Base-by-base conservation (phyloP, 2,113 vertebrate species). In the Siphamia tubifer region DNA sequence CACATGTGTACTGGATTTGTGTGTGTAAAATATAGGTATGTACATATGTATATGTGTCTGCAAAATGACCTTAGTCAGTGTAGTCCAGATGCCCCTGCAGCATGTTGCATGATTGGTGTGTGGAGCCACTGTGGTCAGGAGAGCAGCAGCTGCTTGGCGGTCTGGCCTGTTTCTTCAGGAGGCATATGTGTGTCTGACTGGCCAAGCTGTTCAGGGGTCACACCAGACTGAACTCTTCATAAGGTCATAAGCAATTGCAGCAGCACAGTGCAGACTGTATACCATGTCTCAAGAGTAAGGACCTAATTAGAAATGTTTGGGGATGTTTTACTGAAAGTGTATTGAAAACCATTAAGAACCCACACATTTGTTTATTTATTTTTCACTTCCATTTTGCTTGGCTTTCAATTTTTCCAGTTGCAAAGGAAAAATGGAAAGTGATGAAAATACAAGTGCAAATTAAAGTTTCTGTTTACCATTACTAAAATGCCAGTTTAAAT, bases 101-200 rank as follows among this genome's bases (percentile, higher is more conserved):
- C 77, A 79, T 68, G 72, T 66, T 78, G 74, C 79, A 84, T 87
- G 86, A 79, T 87, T 63, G 67, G 57, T 70, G 82, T 34, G 64
- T 71, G 48, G 45, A 47, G 64, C 17, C 68, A 48, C 65, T 66
- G 55, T 81, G 81, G 57, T 81, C 81, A 82, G 71, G 39, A 63
- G 73, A 69, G 68, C 65, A 91, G 83, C 90, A 93, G 89, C 90
- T 92, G 90, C 89, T 89, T 72, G 60, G 73, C 58, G 58, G 75
- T 89, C 83, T 90, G 87, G 68, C 44, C 48, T 48, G 54, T 34
- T 63, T 71, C 71, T 79, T 89, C 74, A 54, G 67, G 73, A 67
- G 67, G 57, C 78, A 85, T 76, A 77, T 86, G 86, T 79, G 73
- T 61, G 39, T 73, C 72, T 82, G 82, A 83, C 75, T 69, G 65